Conservation (phyloP, 2,113 vertebrate genomes). For the Pterocles orientalis region DNA sequence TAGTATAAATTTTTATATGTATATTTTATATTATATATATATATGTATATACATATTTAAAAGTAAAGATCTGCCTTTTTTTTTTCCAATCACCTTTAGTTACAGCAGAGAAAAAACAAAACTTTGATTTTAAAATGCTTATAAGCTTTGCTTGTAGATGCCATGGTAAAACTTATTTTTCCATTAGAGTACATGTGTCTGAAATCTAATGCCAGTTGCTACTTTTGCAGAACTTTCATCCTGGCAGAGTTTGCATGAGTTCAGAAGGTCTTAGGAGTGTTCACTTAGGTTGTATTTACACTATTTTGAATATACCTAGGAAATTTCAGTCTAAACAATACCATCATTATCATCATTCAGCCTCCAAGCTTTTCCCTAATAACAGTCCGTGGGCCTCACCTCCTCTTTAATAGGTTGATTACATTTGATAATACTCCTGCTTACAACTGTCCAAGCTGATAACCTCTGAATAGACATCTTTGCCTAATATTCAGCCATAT, state of each 20-base stretch:
- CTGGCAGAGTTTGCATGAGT: neutral
- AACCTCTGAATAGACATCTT: neutral
- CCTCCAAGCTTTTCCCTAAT: neutral
- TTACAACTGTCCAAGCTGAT: neutral
- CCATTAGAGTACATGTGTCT: neutral
- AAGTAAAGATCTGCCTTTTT: neutral
- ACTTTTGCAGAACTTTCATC: neutral
- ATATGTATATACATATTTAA: neutral
- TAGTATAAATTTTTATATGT: neutral
- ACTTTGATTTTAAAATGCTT: neutral
- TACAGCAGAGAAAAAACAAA: neutral
- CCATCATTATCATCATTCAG: neutral
- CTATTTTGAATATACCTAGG: neutral
- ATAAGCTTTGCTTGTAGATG: neutral
- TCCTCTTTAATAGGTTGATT: neutral
- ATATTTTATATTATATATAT: neutral
- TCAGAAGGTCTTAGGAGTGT: neutral
- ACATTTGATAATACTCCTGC: neutral
- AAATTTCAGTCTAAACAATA: neutral
- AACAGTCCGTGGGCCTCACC: fast-evolving
- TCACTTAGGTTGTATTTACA: neutral
- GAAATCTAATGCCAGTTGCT: neutral
- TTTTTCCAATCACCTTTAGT: neutral
- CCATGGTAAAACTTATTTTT: neutral
- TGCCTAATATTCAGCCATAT: neutral